These are phyloP conservation scores for Stomatorhinus ivindoensis DNA, from an alignment of 2,113 vertebrate genomes.

Conservation along the genomic window DNA sequence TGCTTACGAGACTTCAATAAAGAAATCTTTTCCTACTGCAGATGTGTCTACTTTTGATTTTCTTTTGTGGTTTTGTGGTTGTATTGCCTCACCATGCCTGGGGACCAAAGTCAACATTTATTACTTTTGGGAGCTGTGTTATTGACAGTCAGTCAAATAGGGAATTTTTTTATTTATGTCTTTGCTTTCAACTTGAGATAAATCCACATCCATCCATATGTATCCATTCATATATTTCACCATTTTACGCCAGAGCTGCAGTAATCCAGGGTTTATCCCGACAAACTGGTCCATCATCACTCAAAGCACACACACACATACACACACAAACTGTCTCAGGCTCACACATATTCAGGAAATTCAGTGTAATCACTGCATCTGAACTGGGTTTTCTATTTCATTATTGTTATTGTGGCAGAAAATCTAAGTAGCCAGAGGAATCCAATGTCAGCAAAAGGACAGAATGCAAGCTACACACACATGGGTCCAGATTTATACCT, in stretches of 20 bases:
- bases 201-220: not conserved
- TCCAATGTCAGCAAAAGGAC: not conserved
- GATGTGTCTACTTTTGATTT: not conserved
- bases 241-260: not conserved
- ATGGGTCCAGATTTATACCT: not conserved
- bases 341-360: not conserved
- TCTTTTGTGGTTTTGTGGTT: not conserved
- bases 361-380: not conserved
- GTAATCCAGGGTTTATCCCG: not conserved
- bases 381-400: not conserved
- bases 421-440: not conserved
- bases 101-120: slow-evolving; percentile 6
- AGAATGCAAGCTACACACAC: not conserved
- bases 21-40: not conserved
- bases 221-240: not conserved
- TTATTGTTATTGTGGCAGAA: not conserved
- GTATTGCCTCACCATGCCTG: not conserved
- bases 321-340: not conserved
- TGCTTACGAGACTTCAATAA: not conserved
- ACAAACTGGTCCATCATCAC: not conserved
- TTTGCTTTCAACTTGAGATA: not conserved
- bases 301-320: not conserved
- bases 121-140: not conserved
- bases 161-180: not conserved
- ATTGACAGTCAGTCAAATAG: not conserved